These are phyloP conservation scores for Hormiphora californensis DNA, from an alignment of 37 sponge, comb jelly and placozoan genomes.

Conservation along the genomic window DNA sequence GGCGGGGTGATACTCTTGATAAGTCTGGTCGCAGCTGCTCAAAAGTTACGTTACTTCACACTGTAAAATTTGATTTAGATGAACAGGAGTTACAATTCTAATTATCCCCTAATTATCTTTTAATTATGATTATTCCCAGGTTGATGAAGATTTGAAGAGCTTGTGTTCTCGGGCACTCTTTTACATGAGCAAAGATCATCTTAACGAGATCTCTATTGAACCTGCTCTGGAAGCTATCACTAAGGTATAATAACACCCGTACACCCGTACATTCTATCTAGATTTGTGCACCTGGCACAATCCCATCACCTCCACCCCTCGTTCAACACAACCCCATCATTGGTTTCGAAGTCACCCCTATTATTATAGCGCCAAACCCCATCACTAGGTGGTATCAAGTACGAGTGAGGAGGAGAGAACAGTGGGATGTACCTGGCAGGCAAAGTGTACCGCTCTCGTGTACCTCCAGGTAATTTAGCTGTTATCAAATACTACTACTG, in stretches of 20 bases:
- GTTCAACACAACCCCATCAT: neutral
- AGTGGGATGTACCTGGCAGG: slow-evolving; percentile 18
- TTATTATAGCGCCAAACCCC: neutral
- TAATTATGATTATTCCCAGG: too few species aligned
- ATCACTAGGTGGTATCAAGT: neutral
- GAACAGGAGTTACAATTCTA: too few species aligned
- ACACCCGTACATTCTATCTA: neutral
- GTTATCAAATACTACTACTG: neutral
- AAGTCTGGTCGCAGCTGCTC: too few species aligned
- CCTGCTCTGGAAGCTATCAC: slow-evolving; percentile 11
- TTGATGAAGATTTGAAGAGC: slow-evolving; percentile 19
- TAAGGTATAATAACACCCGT: neutral
- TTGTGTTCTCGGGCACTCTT: neutral
- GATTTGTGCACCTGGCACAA: too few species aligned
- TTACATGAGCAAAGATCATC: neutral
- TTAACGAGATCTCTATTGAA: neutral
- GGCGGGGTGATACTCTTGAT: too few species aligned
- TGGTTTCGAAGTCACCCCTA: neutral
- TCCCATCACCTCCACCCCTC: neutral
- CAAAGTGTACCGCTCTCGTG: slow-evolving; percentile 41
- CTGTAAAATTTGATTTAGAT: too few species aligned
- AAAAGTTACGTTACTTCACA: too few species aligned
- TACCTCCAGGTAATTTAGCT: neutral
- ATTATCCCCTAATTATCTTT: too few species aligned
- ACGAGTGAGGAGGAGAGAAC: slow-evolving; percentile 9